Percentiles rank a stretch among this genome's conserved stretches.
These are phyloP conservation scores for Nasonia longicornis DNA, from an alignment of 1,140 invertebrate species.

Conservation along the genomic window DNA sequence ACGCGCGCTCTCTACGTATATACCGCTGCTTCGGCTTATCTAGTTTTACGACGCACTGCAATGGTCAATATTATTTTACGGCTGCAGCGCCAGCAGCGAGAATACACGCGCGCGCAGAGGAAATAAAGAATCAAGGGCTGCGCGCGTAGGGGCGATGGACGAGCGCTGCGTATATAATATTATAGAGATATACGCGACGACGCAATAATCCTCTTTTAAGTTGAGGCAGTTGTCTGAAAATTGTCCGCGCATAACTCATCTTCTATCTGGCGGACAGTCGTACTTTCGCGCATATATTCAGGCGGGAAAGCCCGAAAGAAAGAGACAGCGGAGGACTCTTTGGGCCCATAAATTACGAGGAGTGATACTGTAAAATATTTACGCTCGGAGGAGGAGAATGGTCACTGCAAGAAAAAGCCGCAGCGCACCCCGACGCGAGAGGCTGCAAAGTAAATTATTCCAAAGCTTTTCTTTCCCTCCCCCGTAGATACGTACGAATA, in stretches of 20 bases:
- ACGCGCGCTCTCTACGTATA: background rate
- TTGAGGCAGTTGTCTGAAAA: constrained; percentile 3
- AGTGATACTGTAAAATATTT: constrained; percentile 27
- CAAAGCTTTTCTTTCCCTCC: background rate
- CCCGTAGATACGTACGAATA: background rate
- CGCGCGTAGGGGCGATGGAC: background rate
- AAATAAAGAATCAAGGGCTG: constrained; percentile 29
- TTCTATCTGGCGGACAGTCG: constrained; percentile 25
- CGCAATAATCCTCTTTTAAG: constrained; percentile 27
- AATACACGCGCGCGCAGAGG: background rate
- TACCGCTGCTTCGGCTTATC: constrained; percentile 1
- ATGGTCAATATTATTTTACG: constrained; percentile 39
- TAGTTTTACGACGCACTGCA: constrained; percentile 23
- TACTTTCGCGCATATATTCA: background rate
- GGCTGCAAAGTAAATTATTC: constrained; percentile 30
- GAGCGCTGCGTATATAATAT: background rate
- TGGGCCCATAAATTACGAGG: constrained; percentile 18
- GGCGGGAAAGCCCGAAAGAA: background rate
- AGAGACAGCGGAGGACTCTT: background rate
- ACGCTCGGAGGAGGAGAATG: background rate
- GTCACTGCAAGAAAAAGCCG: constrained; percentile 11
- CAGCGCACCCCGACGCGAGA: too few relatives aligned
- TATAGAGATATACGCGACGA: background rate
- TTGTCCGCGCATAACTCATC: constrained; percentile 25
- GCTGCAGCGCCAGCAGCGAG: background rate